Percentiles rank a stretch among this genome's conserved stretches.
These are phyloP conservation scores for Sanderia malayensis DNA, from an alignment of 30 jellyfish, hydroid and myxozoan species.

Conservation along the genomic window DNA sequence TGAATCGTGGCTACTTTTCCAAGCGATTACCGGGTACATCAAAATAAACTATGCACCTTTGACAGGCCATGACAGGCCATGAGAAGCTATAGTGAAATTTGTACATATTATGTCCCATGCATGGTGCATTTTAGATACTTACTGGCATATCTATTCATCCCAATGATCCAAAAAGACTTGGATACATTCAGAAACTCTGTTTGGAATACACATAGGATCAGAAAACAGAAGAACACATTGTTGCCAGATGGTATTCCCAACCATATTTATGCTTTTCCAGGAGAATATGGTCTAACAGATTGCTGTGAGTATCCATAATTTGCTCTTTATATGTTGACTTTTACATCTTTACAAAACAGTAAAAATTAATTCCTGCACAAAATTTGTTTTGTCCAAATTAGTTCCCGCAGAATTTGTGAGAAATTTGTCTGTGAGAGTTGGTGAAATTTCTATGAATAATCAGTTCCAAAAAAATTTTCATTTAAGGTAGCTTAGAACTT, in stretches of 20 bases:
- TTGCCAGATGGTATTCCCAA: slow-evolving; percentile 4
- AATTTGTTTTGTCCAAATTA: background rate
- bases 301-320: slow-evolving; percentile 2
- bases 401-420: slow-evolving; percentile 1
- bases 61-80: too few relatives aligned
- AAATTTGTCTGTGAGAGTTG: background rate
- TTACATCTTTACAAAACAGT: background rate
- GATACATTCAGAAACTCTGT: too few relatives aligned
- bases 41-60: too few relatives aligned
- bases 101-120: too few relatives aligned
- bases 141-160: too few relatives aligned
- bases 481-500: slow-evolving; percentile 2
- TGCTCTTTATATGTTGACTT: background rate
- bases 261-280: slow-evolving; percentile 2
- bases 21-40: too few relatives aligned
- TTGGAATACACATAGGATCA: too few relatives aligned
- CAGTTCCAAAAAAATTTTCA: background rate
- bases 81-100: too few relatives aligned
- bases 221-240: background rate
- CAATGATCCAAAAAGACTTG: too few relatives aligned
- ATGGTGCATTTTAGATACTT: too few relatives aligned
- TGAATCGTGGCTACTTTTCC: too few relatives aligned
- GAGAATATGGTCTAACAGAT: slow-evolving; percentile 2
- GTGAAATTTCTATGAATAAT: background rate
- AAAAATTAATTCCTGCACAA: background rate